Evolutionary conservation across 2,797 vertebrate species (phyloP).

Genomic region (Pangasius sanitwongsei): DNA sequence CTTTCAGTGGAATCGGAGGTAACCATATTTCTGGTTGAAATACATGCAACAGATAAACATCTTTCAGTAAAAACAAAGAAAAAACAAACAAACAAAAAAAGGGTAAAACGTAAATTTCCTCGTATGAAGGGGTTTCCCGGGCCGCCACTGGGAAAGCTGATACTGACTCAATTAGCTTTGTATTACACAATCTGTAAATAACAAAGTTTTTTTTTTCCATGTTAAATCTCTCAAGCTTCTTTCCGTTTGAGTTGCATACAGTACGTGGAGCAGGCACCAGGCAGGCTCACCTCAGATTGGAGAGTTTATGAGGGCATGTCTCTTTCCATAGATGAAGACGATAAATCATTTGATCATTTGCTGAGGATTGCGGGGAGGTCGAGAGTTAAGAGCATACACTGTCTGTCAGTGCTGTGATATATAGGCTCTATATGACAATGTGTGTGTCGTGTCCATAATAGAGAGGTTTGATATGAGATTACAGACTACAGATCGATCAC

Average conservation of each 20-base stretch:
- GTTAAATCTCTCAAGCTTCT: not conserved
- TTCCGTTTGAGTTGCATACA: not conserved
- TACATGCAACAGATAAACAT: not conserved
- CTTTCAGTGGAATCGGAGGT: not conserved
- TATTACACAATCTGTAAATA: not conserved
- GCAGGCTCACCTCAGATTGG: no score
- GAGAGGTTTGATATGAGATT: constrained; percentile 27
- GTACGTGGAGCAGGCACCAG: not conserved
- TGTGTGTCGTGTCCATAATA: constrained; percentile 17
- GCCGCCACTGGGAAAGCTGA: not conserved
- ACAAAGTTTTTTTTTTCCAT: not conserved
- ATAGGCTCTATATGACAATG: not conserved
- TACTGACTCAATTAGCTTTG: not conserved
- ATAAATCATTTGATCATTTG: not conserved
- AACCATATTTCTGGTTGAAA: not conserved
- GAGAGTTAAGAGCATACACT: not conserved
- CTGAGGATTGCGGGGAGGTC: not conserved
- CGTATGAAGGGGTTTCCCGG: not conserved
- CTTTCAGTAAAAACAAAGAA: not conserved
- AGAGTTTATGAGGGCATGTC: not conserved
- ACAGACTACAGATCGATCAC: constrained; percentile 9
- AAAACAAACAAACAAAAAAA: not conserved
- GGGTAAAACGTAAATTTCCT: not conserved
- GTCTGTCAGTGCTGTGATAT: not conserved
- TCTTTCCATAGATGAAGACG: not conserved